Conservation (phyloP, 2,888 invertebrate genomes). For the Eledone cirrhosa region DNA sequence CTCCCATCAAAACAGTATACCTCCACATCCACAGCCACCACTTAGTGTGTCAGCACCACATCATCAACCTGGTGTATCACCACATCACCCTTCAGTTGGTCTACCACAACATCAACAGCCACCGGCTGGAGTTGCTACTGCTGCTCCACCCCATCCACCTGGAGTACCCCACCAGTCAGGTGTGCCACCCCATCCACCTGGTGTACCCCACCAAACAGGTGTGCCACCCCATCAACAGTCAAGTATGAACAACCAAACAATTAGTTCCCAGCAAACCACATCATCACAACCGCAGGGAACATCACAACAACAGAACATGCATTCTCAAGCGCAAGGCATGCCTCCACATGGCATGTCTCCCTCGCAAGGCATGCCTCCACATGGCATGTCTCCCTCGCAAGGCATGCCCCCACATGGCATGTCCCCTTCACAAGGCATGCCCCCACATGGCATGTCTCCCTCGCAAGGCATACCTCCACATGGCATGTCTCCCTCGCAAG, state of each 20-base stretch:
- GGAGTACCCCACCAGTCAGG: neutral
- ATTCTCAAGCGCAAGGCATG: neutral
- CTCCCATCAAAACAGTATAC: no score
- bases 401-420: conserved; percentile 17
- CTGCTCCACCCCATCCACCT: neutral
- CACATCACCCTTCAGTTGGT: neutral
- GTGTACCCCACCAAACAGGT: neutral
- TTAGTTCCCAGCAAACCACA: neutral
- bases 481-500: conserved; percentile 4
- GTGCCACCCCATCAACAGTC: conserved; percentile 14
- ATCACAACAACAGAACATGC: neutral
- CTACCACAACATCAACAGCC: neutral
- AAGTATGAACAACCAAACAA: neutral
- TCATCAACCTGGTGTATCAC: no score
- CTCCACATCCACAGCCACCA: no score
- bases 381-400: neutral
- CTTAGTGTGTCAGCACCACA: no score
- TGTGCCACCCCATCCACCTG: neutral
- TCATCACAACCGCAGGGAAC: neutral
- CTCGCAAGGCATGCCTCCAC: neutral
- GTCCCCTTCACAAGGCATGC: conserved; percentile 4
- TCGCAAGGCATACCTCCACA: conserved; percentile 5
- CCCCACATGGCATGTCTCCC: conserved; percentile 10
- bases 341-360: conserved; percentile 3
- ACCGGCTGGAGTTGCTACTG: neutral